Evolutionary conservation across 2,888 invertebrate species (phyloP).

Genomic region (Helicoverpa assulta): DNA sequence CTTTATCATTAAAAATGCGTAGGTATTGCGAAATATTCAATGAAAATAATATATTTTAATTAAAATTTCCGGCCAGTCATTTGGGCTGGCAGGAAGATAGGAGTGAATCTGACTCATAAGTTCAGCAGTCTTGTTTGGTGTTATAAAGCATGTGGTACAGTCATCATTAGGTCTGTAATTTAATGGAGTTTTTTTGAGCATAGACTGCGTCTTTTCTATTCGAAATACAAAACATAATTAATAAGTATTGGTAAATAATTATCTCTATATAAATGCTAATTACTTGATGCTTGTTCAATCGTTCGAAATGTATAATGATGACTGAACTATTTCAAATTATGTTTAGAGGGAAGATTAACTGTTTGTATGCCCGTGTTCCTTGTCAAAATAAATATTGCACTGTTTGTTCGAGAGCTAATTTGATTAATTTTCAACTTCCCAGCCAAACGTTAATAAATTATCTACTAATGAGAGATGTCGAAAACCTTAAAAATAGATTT

Average conservation of each 20-base stretch:
- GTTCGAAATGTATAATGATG: too few relatives aligned
- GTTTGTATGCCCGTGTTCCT: background rate
- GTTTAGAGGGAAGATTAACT: too few relatives aligned
- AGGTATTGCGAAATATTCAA: slow-evolving; percentile 19
- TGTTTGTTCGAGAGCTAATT: background rate
- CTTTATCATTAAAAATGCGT: slow-evolving; percentile 1
- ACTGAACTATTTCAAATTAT: too few relatives aligned
- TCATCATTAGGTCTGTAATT: background rate
- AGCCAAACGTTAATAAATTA: background rate
- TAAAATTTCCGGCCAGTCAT: slow-evolving; percentile 21
- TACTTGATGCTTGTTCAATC: too few relatives aligned
- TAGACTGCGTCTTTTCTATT: too few relatives aligned
- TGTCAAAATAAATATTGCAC: background rate
- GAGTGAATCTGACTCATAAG: slow-evolving; percentile 17
- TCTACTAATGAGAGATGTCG: too few relatives aligned
- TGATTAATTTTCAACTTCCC: background rate
- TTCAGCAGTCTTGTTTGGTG: slow-evolving; percentile 2
- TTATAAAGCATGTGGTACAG: background rate
- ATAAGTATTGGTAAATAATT: too few relatives aligned
- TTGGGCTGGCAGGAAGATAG: slow-evolving; percentile 17
- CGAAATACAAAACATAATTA: too few relatives aligned
- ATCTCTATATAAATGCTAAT: too few relatives aligned
- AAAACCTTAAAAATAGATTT: too few relatives aligned
- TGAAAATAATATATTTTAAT: slow-evolving; percentile 21
- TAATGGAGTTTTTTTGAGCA: too few relatives aligned